phyloP scores from a whole-genome alignment of 1,140 invertebrate genomes.

The Sarcophaga peregrina region DNA sequence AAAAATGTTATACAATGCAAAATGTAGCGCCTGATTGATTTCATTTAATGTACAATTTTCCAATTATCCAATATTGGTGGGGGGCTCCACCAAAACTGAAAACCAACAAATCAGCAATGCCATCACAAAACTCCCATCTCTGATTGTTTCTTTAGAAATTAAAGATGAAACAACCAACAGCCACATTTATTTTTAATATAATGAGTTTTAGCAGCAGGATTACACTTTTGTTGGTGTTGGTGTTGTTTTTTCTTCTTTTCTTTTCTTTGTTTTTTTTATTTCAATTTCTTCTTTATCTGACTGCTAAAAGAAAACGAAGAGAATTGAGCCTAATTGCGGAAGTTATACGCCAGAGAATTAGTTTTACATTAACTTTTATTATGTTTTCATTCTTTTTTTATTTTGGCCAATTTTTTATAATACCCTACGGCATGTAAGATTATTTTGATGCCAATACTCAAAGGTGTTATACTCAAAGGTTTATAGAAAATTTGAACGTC shows the following conservation, averaged over 20 bases:
- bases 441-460: too few species aligned
- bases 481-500: too few species aligned
- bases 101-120: conserved; percentile 18
- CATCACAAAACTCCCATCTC: not conserved
- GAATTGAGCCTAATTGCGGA: conserved; percentile 41
- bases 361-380: conserved; percentile 38
- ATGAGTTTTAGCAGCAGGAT: conserved; percentile 29
- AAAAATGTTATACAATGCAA: too few species aligned
- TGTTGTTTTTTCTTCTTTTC: not conserved
- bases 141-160: not conserved
- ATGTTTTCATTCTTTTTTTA: conserved; percentile 17
- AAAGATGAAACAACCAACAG: not conserved
- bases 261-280: too few species aligned
- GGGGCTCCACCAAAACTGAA: not conserved
- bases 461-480: too few species aligned
- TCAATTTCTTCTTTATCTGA: too few species aligned
- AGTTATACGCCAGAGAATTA: conserved; percentile 38
- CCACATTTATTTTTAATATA: conserved; percentile 32
- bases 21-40: conserved; percentile 36
- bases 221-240: not conserved
- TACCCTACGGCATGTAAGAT: too few species aligned
- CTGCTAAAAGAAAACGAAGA: not conserved
- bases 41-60: conserved; percentile 41
- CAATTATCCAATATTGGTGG: conserved; percentile 17
- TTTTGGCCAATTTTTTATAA: not conserved